Percentiles rank a stretch among this genome's conserved stretches.
Conservation (phyloP, 2,113 vertebrate genomes). For the Bagarius yarrelli region DNA sequence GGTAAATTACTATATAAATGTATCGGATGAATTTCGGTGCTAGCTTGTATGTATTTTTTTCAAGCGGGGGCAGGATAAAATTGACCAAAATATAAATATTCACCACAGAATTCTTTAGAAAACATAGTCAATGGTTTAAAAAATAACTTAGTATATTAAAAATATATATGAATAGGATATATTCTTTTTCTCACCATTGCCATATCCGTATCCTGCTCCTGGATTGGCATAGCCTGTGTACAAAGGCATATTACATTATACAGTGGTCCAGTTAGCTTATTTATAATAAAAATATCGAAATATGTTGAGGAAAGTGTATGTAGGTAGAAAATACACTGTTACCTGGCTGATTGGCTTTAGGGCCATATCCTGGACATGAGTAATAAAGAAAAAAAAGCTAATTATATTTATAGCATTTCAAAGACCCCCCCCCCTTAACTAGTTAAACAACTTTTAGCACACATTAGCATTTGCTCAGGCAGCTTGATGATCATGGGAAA, state of each 20-base stretch:
- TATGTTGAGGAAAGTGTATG: too few species aligned
- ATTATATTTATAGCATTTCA: background rate
- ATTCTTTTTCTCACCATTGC: slow-evolving; percentile 33
- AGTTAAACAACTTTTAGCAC: too few species aligned
- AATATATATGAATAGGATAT: background rate
- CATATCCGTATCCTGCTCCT: slow-evolving; percentile 38
- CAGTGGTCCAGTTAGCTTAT: background rate
- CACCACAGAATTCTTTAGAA: too few species aligned
- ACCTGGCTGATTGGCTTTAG: slow-evolving; percentile 48
- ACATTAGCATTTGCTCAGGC: too few species aligned
- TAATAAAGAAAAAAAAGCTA: background rate
- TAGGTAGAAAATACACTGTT: background rate
- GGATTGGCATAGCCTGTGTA: slow-evolving; percentile 55
- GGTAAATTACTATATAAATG: background rate
- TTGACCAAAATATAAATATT: too few species aligned
- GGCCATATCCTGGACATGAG: slow-evolving; percentile 49
- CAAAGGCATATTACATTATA: background rate
- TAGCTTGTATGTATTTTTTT: too few species aligned
- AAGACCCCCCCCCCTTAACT: too few species aligned
- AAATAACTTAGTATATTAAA: too few species aligned
- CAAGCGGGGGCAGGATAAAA: too few species aligned
- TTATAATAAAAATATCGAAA: background rate
- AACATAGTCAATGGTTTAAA: too few species aligned
- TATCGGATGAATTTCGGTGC: background rate
- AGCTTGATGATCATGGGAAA: too few species aligned